Evolutionary conservation across 2,797 vertebrate genomes (phyloP), one percentile per base, ranked within the genome.

Genomic region (Hydrolagus colliei): DNA sequence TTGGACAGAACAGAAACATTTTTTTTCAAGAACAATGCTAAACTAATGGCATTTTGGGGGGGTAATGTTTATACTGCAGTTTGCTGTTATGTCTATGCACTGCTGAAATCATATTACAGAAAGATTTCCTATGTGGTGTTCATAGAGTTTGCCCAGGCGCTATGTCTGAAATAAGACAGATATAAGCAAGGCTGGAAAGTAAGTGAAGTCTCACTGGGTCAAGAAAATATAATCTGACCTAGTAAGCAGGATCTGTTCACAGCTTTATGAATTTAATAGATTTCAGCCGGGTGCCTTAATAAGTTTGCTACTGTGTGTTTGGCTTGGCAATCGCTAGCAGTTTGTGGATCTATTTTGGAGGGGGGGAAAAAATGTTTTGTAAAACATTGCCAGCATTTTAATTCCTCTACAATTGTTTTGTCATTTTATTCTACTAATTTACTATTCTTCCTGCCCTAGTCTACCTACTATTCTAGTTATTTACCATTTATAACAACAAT

Each of bases 281-380:
- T 82, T 18, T 32, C 65, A 84, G 65, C 65, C 41, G 79, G 10
- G 16, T n/a, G 32, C 16, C 41, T 84, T 20, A 11, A 10, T 84
- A 84, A 84, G 71, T 52, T 68, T 84, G 63, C 79, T 68, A 71
- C 32, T 20, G 65, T 84, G 79, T 27, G n/a, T 71, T 80, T 80
- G 78, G 35, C 63, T 80, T 27, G 67, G 32, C 62, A 67, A 22
- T 65, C 6, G 27, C 22, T 65, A 14, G 62, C 59, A 84, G 71
- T 12, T 82, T 68, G 27, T 52, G 18, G 18, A 63, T 71, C 32
- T 82, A 63, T 71, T 84, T 84, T 27, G 27, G 27, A 0, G 27
- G 41, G 41, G 41, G 41, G 41, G 65, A 84, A 35, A 84, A 52
- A 41, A 71, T 84, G 65, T 10, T 35, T 71, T 84, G 41, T 18